These are phyloP conservation scores for Ophion slaviceki DNA, from an alignment of 2,888 invertebrate species.

Conservation along the genomic window DNA sequence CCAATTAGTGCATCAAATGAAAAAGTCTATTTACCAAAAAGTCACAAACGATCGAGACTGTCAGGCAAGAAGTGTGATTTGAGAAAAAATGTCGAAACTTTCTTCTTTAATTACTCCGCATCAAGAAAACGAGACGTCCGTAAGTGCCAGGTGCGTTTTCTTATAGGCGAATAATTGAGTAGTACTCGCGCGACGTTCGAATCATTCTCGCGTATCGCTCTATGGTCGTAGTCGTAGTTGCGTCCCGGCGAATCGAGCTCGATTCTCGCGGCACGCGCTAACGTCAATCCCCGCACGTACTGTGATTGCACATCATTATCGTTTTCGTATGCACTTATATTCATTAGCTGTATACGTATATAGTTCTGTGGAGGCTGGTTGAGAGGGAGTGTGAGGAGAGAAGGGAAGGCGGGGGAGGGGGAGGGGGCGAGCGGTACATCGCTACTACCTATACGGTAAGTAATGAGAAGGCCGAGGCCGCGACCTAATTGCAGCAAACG, in stretches of 20 bases:
- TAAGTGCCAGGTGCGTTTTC: constrained; percentile 56
- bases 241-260: constrained; percentile 25
- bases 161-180: constrained; percentile 61
- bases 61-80: background rate
- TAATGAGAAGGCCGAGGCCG: constrained; percentile 68
- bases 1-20: background rate
- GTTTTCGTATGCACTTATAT: constrained; percentile 65
- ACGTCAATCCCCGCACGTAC: constrained; percentile 59
- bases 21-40: background rate
- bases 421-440: background rate
- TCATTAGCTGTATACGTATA: constrained; percentile 34
- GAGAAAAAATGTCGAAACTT: background rate
- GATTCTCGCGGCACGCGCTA: constrained; percentile 60
- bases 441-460: constrained; percentile 63
- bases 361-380: background rate
- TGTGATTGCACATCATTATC: constrained; percentile 68
- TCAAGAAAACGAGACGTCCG: background rate
- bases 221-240: constrained; percentile 47
- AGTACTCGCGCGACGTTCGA: constrained; percentile 31
- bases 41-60: background rate
- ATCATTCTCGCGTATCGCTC: constrained; percentile 26
- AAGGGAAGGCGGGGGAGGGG: background rate
- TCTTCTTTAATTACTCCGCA: constrained; percentile 32
- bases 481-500: constrained; percentile 67
- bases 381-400: background rate